Conservation (phyloP, 2,888 invertebrate genomes). For the Archips xylosteana region DNA sequence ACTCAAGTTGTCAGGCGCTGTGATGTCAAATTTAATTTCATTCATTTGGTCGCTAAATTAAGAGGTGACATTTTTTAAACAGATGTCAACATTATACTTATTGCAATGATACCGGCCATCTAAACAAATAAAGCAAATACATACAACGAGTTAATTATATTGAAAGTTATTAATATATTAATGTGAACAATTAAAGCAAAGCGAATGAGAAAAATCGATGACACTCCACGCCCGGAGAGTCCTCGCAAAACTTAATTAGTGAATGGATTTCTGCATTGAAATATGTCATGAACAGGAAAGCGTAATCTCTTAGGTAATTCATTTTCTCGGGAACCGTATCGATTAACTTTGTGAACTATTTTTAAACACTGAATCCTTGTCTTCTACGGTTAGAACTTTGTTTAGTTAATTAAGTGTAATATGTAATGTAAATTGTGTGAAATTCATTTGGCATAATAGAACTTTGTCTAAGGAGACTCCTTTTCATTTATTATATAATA, state of each 20-base stretch:
- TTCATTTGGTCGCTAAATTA: too few relatives aligned
- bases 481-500: too few relatives aligned
- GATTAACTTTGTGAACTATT: neutral
- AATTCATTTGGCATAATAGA: too few relatives aligned
- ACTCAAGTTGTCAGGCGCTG: too few relatives aligned
- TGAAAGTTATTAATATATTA: conserved; percentile 8
- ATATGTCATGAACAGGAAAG: conserved; percentile 1
- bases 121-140: neutral
- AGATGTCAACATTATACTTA: too few relatives aligned
- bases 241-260: conserved; percentile 9
- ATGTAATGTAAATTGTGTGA: too few relatives aligned
- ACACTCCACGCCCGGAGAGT: neutral
- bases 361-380: neutral
- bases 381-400: neutral
- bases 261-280: conserved; percentile 10
- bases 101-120: neutral
- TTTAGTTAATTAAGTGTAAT: too few relatives aligned
- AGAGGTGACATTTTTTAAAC: too few relatives aligned
- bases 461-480: too few relatives aligned
- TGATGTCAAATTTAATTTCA: too few relatives aligned
- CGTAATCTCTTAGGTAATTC: neutral
- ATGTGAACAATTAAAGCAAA: conserved; percentile 12
- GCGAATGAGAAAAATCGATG: conserved; percentile 12
- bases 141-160: neutral
- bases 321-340: neutral